Conservation (phyloP, 2,113 vertebrate genomes). For the Isichthys henryi region DNA sequence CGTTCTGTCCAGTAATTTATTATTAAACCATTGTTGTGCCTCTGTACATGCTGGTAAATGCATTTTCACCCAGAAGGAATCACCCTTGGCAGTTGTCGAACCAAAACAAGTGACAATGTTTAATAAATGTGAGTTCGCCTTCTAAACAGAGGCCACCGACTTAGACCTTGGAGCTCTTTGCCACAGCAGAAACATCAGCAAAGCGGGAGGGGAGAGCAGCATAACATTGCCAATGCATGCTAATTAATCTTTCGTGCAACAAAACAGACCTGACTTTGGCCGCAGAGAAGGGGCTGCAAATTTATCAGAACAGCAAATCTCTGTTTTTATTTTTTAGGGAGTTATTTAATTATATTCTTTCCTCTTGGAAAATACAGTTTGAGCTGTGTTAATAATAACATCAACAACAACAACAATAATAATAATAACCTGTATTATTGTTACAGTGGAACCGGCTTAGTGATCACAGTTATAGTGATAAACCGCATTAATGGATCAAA, state of each 20-base stretch:
- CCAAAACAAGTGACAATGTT: not conserved
- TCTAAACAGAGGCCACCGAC: not conserved
- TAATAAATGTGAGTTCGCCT: not conserved
- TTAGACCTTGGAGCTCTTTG: not conserved
- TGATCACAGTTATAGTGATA: no score
- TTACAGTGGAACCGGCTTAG: no score
- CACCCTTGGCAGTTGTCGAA: not conserved
- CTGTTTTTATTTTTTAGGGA: not conserved
- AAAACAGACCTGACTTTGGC: not conserved
- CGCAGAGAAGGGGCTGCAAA: not conserved
- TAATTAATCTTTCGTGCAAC: not conserved
- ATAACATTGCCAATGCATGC: not conserved
- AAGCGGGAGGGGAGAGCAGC: not conserved
- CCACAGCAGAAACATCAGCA: not conserved
- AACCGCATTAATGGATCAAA: no score
- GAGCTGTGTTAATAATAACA: not conserved
- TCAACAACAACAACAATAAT: not conserved
- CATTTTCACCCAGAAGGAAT: not conserved
- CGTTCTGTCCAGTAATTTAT: not conserved
- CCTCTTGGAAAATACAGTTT: not conserved
- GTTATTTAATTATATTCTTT: not conserved
- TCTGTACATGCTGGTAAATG: not conserved
- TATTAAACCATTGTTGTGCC: not conserved
- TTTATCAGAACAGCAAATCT: not conserved
- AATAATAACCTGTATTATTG: not conserved